Evolutionary conservation across 2,113 vertebrate genomes (phyloP).

Genomic region (Pipra filicauda): DNA sequence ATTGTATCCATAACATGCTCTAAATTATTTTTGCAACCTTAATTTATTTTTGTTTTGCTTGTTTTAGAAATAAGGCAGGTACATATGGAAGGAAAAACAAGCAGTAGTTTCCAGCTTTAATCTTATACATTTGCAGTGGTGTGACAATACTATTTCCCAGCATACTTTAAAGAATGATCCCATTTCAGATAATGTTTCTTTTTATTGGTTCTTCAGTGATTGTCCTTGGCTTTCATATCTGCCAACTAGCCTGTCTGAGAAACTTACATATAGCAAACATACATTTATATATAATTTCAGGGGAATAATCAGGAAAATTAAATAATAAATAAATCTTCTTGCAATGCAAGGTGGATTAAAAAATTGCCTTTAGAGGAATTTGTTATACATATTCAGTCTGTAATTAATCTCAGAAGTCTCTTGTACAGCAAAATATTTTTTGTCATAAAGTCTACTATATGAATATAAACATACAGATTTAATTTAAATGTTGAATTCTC

Average conservation of each 20-base stretch:
- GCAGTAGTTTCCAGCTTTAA: not conserved
- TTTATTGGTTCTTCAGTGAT: not conserved
- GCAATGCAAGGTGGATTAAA: not conserved
- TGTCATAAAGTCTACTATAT: not conserved
- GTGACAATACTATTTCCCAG: not conserved
- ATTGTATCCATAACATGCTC: not conserved
- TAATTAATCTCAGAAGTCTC: not conserved
- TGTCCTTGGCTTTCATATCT: not conserved
- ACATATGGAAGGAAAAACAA: fast-evolving
- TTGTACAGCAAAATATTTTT: not conserved
- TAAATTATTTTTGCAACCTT: not conserved
- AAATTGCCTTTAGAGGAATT: not conserved
- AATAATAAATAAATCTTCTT: not conserved
- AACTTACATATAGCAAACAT: not conserved
- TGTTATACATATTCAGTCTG: not conserved
- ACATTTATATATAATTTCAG: not conserved
- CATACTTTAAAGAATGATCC: not conserved
- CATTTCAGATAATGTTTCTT: not conserved
- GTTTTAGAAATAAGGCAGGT: not conserved
- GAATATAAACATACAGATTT: not conserved
- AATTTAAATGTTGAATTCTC: not conserved
- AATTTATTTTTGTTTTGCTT: not conserved
- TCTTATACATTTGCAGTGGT: not conserved
- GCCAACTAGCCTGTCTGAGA: not conserved
- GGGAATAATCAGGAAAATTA: not conserved